Evolutionary conservation across 2,888 invertebrate genomes (phyloP).

Genomic region (Neoitamus cyanurus): DNA sequence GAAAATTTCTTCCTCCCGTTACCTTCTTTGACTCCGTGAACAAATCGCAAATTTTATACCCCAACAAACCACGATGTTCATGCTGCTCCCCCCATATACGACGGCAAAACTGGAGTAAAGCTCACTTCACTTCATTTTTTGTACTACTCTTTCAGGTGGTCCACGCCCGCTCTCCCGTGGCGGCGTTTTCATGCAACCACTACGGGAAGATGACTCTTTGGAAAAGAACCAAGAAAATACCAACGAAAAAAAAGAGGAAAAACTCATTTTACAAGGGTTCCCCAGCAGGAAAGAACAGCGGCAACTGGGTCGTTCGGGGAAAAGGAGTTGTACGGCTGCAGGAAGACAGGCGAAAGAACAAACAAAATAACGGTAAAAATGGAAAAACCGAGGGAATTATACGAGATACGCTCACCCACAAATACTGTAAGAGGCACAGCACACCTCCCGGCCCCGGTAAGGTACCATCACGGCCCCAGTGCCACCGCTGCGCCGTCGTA

Average conservation of each 20-base stretch:
- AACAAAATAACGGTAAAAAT: conserved; percentile 7
- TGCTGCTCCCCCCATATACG: background rate
- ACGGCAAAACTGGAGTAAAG: conserved; percentile 7
- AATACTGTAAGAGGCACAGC: background rate
- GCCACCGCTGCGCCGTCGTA: background rate
- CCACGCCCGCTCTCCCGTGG: background rate
- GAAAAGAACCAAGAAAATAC: background rate
- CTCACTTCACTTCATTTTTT: conserved; percentile 9
- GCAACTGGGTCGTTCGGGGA: conserved; percentile 23
- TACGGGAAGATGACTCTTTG: conserved; percentile 26
- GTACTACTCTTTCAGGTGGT: background rate
- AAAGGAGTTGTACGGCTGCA: background rate
- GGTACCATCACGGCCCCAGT: background rate
- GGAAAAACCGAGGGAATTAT: conserved; percentile 12
- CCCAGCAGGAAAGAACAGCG: conserved; percentile 14
- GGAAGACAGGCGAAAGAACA: conserved; percentile 17
- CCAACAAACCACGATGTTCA: conserved; percentile 30
- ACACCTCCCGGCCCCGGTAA: background rate
- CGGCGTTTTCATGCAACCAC: background rate
- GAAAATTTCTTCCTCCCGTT: background rate
- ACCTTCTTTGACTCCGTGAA: conserved; percentile 16
- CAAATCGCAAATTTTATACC: conserved; percentile 46
- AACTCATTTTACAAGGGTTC: conserved; percentile 37
- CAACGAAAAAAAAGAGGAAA: conserved; percentile 19
- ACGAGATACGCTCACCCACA: conserved; percentile 19